A percentile compares a stretch with the other conserved stretches of the same genome.
Evolutionary conservation across 2,888 invertebrate species (phyloP).

Genomic region (Agonopterix subpropinquella): DNA sequence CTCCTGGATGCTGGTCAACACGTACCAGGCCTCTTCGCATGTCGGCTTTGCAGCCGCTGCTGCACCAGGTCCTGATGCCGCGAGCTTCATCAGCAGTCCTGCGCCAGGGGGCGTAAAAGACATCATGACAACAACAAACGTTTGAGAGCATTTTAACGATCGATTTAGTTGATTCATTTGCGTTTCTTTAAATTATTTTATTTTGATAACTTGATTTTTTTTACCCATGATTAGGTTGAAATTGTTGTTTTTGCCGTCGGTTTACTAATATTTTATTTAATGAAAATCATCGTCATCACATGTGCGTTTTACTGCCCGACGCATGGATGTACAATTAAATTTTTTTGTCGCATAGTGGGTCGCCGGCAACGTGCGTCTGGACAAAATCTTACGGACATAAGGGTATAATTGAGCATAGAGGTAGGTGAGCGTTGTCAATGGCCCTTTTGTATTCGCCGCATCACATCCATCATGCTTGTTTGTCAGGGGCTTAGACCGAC

Average conservation of each 20-base stretch:
- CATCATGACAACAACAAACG: constrained; percentile 18
- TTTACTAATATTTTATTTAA: too few species aligned
- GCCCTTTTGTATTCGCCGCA: constrained; percentile 55
- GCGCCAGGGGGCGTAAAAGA: constrained; percentile 30
- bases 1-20: constrained; percentile 25
- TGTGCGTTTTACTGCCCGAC: too few species aligned
- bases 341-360: constrained; percentile 19
- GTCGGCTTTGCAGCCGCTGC: constrained; percentile 47
- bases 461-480: constrained; percentile 58
- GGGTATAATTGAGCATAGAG: constrained; percentile 52
- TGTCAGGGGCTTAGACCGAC: constrained; percentile 37
- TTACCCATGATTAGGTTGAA: too few species aligned
- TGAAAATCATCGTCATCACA: too few species aligned
- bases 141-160: constrained; percentile 5
- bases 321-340: too few species aligned
- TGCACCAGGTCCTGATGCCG: constrained; percentile 61
- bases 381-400: constrained; percentile 38
- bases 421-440: constrained; percentile 42
- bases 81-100: constrained; percentile 50
- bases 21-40: constrained; percentile 31
- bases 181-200: too few species aligned
- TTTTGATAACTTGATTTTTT: too few species aligned
- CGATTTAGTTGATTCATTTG: too few species aligned
- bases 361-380: constrained; percentile 26
- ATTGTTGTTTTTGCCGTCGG: too few species aligned